Base-by-base conservation (phyloP, 2,113 vertebrate genomes). In the Oenanthe melanoleuca region DNA sequence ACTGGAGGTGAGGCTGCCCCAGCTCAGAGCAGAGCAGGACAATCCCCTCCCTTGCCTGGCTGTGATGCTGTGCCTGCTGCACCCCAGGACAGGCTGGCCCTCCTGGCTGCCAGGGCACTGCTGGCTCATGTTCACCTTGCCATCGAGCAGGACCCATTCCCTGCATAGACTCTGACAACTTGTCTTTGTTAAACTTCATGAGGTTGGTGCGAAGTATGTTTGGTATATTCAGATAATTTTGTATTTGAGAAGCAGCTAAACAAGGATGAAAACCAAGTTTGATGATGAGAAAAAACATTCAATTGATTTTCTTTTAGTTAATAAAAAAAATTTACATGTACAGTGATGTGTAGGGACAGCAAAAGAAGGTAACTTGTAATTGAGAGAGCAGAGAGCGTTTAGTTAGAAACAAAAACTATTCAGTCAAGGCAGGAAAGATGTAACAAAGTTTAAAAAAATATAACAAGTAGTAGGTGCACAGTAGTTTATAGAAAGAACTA, bases 11-110 rank as follows among this genome's bases (percentile, higher is more conserved):
- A 60, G 60, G 45, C 37, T 0, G 0, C 23, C 4, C 16, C 53
- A 47, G 38, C 0, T 1, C 70, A 60, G 53, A 60, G 28, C 77
- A 67, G 45, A 53, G 29, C 0, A 0, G 55, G 25, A 75, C 47
- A 75, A 42, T 89, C 47, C 28, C 20, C 20, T 45, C 28, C 45
- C 29, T 69, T n/a, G 0, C 29, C 70, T 0, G 0, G 21, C n/a
- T 59, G 33, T 0, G 0, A 22, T 53, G 53, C n/a, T 53, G 20
- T 60, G 23, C 47, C 40, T 45, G 38, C 1, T 69, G 47, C 9
- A 0, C 2, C n/a, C 28, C 47, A 69, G 29, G 21, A 55, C n/a
- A 53, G 0, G 1, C 1, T n/a, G 28, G 6, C 38, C 24, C 20
- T 55, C 29, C 29, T 47, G 53, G 40, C 61, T 82, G n/a, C 47